A percentile compares a stretch with the other conserved stretches of the same genome.
Conservation (phyloP, 2,797 vertebrate species). For the Mus caroli region DNA sequence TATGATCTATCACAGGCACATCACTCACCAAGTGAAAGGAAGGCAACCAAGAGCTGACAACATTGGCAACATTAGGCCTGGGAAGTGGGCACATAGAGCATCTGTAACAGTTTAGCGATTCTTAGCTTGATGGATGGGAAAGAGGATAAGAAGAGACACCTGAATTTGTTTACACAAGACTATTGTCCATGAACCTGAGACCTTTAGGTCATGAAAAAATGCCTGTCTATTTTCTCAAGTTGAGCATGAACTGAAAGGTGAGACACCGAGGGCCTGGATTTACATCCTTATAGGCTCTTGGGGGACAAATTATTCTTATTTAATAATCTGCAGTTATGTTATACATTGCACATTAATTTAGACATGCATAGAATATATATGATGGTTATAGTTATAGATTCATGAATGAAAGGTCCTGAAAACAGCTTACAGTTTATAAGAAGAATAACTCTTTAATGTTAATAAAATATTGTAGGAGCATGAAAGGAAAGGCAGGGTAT, state of each 20-base stretch:
- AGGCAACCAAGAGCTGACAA: constrained; percentile 35
- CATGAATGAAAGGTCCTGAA: constrained; percentile 41
- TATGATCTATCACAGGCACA: not conserved
- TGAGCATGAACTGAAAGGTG: constrained; percentile 44
- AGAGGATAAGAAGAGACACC: constrained; percentile 62
- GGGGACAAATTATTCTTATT: constrained; percentile 13
- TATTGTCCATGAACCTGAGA: constrained; percentile 68
- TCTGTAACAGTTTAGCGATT: constrained; percentile 69
- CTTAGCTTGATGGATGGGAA: constrained; percentile 60
- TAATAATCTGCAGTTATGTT: constrained; percentile 55
- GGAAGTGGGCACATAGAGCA: constrained; percentile 64
- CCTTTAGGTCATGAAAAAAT: constrained; percentile 75
- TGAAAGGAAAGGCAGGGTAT: not conserved
- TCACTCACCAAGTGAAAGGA: not conserved
- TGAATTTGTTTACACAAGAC: constrained; percentile 66
- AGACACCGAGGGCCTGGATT: constrained; percentile 22
- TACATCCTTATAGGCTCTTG: constrained; percentile 6
- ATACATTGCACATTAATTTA: constrained; percentile 15
- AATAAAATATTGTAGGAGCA: constrained; percentile 18
- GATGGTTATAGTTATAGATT: not conserved
- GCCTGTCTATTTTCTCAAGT: constrained; percentile 52
- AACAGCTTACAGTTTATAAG: constrained; percentile 39
- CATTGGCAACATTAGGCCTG: constrained; percentile 2
- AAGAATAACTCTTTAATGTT: not conserved
- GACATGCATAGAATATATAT: not conserved